Evolutionary conservation across 2,113 vertebrate genomes (phyloP).

Genomic region (Callionymus lyra): DNA sequence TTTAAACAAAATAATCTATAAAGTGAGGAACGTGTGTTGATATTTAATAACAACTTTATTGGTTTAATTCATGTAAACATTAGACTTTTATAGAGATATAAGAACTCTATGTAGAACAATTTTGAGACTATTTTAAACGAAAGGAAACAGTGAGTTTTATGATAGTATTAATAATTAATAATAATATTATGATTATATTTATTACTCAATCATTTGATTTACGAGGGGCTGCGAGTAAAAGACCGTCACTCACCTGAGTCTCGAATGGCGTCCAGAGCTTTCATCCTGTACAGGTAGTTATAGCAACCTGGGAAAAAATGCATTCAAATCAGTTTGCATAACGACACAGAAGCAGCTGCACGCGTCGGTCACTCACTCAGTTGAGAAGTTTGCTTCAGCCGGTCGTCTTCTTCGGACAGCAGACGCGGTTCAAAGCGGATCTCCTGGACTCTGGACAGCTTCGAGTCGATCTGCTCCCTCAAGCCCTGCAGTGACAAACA

Average conservation of each 20-base stretch:
- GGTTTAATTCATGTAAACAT: no score
- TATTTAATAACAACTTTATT: no score
- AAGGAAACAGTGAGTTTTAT: neutral
- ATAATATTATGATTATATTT: no score
- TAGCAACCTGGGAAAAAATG: conserved; percentile 70
- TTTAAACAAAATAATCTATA: no score
- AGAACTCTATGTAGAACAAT: no score
- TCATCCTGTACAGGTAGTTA: conserved; percentile 94
- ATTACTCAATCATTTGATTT: no score
- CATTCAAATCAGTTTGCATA: neutral
- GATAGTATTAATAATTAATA: no score
- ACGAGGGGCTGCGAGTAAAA: no score
- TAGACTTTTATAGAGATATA: no score
- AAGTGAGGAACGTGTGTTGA: no score
- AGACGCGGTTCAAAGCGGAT: conserved; percentile 85
- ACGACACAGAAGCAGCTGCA: neutral
- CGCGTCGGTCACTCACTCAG: conserved; percentile 54
- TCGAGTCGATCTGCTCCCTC: conserved; percentile 83
- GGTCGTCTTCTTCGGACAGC: conserved; percentile 72
- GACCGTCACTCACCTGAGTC: conserved; percentile 70
- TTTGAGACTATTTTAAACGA: no score
- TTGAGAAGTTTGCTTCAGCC: conserved; percentile 68
- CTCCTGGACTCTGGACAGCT: conserved; percentile 83
- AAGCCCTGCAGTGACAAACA: conserved; percentile 66
- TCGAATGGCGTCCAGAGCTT: conserved; percentile 86